Conservation (phyloP, 2,888 invertebrate species). For the Oegoconia quadripuncta region DNA sequence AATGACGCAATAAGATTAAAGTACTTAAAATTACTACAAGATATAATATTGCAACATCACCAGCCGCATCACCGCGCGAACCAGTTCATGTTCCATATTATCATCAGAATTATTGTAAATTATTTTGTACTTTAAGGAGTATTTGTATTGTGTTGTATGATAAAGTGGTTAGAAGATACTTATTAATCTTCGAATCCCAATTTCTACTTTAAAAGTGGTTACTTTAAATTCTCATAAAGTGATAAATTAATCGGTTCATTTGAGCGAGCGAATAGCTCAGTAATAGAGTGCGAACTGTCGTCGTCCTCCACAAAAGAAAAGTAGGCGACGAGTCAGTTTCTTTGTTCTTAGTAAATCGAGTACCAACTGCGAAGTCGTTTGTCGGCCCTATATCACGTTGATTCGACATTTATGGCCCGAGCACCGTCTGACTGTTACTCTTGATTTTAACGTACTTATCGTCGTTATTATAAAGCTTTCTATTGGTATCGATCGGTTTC, state of each 20-base stretch:
- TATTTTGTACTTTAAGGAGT: too few relatives aligned
- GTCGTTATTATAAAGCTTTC: slow-evolving; percentile 27
- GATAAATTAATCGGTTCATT: slow-evolving; percentile 71
- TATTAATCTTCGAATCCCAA: too few relatives aligned
- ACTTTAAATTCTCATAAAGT: slow-evolving; percentile 3
- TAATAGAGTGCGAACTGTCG: slow-evolving; percentile 72
- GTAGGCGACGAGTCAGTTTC: slow-evolving; percentile 51
- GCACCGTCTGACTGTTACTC: slow-evolving; percentile 49
- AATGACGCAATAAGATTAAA: too few relatives aligned
- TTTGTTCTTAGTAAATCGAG: slow-evolving; percentile 75
- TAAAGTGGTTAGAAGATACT: too few relatives aligned
- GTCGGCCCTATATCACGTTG: slow-evolving; percentile 72
- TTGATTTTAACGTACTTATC: slow-evolving; percentile 45
- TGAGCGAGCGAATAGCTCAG: slow-evolving; percentile 66
- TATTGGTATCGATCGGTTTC: too few relatives aligned
- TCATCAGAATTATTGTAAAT: too few relatives aligned
- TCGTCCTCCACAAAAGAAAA: slow-evolving; percentile 64
- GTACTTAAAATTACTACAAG: too few relatives aligned
- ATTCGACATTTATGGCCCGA: slow-evolving; percentile 71
- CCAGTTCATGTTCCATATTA: too few relatives aligned
- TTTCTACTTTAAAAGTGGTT: too few relatives aligned
- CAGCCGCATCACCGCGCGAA: too few relatives aligned
- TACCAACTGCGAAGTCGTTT: slow-evolving; percentile 57
- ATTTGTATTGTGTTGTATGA: too few relatives aligned
- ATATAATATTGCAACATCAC: too few relatives aligned